phyloP scores from a whole-genome alignment of 92 coral and sea anemone genomes.

The Paragorgia papillata region DNA sequence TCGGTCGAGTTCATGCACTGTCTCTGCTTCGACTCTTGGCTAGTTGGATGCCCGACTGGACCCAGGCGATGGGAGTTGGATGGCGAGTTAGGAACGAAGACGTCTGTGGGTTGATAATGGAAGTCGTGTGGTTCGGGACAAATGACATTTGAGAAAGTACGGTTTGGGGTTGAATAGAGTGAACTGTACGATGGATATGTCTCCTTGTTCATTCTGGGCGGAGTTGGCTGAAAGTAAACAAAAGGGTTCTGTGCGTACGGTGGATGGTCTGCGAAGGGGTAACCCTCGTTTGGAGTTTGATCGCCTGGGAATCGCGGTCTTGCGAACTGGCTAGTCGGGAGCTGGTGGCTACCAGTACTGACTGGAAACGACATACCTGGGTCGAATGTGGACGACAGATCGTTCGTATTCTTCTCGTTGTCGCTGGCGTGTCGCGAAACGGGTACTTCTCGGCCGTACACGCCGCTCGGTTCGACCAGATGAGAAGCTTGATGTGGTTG shows the following conservation, averaged over 20 bases:
- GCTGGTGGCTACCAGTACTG: conserved; percentile 7
- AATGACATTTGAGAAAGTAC: conserved; percentile 27
- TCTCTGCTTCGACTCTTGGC: conserved; percentile 2
- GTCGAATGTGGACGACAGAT: conserved; percentile 21
- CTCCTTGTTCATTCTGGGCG: conserved; percentile 22
- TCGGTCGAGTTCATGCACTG: conserved; percentile 58
- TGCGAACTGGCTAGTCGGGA: background rate
- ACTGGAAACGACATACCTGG: conserved; percentile 14
- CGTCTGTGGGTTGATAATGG: conserved; percentile 14
- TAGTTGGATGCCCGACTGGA: background rate
- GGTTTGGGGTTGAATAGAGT: conserved; percentile 15
- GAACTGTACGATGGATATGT: conserved; percentile 34
- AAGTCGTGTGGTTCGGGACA: conserved; percentile 31
- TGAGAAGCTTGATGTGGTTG: conserved; percentile 16
- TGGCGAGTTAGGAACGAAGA: background rate
- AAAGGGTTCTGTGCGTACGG: conserved; percentile 41
- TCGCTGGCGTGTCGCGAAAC: conserved; percentile 31
- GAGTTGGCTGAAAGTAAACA: conserved; percentile 45
- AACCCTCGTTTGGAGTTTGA: conserved; percentile 4
- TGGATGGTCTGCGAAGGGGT: conserved; percentile 27
- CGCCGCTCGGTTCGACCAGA: background rate
- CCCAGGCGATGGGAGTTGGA: conserved; percentile 17
- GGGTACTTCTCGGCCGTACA: conserved; percentile 5
- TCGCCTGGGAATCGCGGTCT: conserved; percentile 39
- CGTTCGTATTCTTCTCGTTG: conserved; percentile 13